Conservation (phyloP, 2,888 invertebrate species). For the Embidobia sp. region DNA sequence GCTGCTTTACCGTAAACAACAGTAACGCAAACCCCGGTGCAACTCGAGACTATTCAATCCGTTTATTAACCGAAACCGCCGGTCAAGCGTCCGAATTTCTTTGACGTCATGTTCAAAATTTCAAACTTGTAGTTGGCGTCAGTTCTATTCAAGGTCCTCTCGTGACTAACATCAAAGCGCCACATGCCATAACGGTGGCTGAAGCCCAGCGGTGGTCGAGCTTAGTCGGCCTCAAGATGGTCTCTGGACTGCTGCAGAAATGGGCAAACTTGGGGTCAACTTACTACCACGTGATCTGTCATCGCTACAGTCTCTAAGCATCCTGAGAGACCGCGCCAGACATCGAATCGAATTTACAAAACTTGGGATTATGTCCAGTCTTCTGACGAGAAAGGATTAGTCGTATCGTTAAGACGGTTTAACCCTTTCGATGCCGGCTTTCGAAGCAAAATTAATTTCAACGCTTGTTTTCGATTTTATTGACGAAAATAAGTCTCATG, state of each 20-base stretch:
- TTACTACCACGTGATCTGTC: constrained; percentile 52
- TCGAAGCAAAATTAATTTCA: too few species aligned
- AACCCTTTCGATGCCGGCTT: background rate
- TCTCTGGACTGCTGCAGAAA: constrained; percentile 20
- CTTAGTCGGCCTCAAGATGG: constrained; percentile 40
- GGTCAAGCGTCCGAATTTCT: constrained; percentile 44
- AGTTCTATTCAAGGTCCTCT: constrained; percentile 53
- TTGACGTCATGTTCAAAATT: constrained; percentile 52
- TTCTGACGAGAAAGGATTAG: constrained; percentile 12
- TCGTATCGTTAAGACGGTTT: too few species aligned
- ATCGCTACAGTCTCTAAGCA: constrained; percentile 31
- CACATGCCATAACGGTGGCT: constrained; percentile 43
- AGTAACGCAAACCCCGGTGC: too few species aligned
- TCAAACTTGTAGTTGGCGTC: constrained; percentile 38
- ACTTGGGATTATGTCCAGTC: constrained; percentile 19
- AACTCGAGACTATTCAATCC: constrained; percentile 5
- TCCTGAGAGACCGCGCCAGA: constrained; percentile 44
- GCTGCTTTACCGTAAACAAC: too few species aligned
- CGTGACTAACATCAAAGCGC: constrained; percentile 50
- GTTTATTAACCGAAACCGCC: constrained; percentile 21
- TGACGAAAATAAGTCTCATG: too few species aligned
- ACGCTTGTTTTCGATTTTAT: too few species aligned
- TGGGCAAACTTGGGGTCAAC: constrained; percentile 57
- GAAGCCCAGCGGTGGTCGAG: constrained; percentile 18
- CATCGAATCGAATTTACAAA: constrained; percentile 32